Evolutionary conservation across 1,140 invertebrate genomes (phyloP).

Genomic region (Camponotus floridanus): DNA sequence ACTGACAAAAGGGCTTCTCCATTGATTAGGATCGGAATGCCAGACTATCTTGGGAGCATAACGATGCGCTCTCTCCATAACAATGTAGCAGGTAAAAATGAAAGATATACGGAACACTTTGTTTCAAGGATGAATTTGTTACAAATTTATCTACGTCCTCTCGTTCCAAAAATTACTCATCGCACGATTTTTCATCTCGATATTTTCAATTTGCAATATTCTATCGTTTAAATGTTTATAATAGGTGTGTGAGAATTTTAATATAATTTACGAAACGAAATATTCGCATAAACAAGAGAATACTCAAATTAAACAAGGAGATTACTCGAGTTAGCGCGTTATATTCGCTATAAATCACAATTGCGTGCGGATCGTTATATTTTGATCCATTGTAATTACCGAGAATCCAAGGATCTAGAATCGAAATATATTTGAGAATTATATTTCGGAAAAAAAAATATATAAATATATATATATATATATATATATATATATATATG

Average conservation of each 20-base stretch:
- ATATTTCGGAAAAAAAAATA: neutral
- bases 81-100: constrained; percentile 67
- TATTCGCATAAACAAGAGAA: neutral
- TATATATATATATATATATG: no score
- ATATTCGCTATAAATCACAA: neutral
- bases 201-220: neutral
- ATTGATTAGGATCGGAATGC: neutral
- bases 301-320: neutral
- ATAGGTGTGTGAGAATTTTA: neutral
- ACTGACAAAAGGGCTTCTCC: neutral
- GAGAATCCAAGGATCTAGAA: neutral
- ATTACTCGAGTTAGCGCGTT: neutral
- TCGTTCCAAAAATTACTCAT: neutral
- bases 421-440: neutral
- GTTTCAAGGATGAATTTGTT: constrained; percentile 46
- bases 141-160: constrained; percentile 65
- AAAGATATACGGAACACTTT: constrained; percentile 65
- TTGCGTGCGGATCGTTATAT: neutral
- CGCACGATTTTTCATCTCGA: neutral
- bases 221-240: neutral
- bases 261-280: neutral
- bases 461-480: no score
- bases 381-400: neutral
- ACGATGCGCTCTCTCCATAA: constrained; percentile 52
- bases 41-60: constrained; percentile 12